phyloP scores from a whole-genome alignment of 2,113 vertebrate species.

The Epinephelus cyanopodus region DNA sequence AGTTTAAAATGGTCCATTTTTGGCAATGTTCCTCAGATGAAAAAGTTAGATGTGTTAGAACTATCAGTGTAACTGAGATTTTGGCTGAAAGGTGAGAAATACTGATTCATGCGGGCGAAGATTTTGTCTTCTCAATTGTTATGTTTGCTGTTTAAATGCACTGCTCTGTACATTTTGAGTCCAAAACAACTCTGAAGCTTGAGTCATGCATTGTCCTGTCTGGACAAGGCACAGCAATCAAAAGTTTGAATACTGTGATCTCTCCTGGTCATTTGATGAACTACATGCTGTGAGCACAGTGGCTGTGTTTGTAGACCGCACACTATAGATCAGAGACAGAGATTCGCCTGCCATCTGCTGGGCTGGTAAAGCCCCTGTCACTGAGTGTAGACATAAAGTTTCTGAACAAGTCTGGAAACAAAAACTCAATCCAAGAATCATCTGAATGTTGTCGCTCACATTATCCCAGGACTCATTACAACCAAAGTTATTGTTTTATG shows the following conservation, averaged over 20 bases:
- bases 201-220: neutral
- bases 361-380: conserved; percentile 13
- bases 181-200: neutral
- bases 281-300: conserved; percentile 23
- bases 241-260: conserved; percentile 53
- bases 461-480: neutral
- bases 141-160: neutral
- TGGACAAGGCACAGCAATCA: neutral
- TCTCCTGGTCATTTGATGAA: conserved; percentile 68
- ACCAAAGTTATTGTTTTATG: neutral
- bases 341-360: conserved; percentile 65
- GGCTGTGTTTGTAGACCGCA: neutral
- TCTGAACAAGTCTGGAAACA: neutral
- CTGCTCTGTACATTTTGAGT: neutral
- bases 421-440: neutral
- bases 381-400: neutral
- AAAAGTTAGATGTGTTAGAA: neutral
- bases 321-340: neutral
- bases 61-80: neutral
- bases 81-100: neutral
- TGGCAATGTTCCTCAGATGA: too few relatives aligned
- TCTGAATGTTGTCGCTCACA: too few relatives aligned
- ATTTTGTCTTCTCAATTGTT: neutral
- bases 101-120: neutral
- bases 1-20: too few relatives aligned